A percentile compares a stretch with the other conserved stretches of the same genome.
These are phyloP conservation scores for Rotaria macrura DNA, from an alignment of 2,888 invertebrate species.

Conservation along the genomic window DNA sequence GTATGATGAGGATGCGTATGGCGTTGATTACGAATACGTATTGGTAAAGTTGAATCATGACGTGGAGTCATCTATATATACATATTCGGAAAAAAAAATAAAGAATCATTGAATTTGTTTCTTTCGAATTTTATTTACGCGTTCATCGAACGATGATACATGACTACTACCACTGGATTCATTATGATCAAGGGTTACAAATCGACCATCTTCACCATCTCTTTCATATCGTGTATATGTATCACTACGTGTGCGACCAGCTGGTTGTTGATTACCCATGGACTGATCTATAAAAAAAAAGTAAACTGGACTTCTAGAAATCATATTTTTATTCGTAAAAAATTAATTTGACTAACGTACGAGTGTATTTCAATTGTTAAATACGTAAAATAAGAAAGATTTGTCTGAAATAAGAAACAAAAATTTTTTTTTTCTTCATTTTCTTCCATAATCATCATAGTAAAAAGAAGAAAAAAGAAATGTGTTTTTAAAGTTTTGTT, in stretches of 20 bases:
- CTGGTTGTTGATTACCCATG: not conserved
- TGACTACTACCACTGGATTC: not conserved
- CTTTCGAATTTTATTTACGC: not conserved
- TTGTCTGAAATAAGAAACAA: not conserved
- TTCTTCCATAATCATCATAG: not conserved
- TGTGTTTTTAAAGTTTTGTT: not conserved
- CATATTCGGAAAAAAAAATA: not conserved
- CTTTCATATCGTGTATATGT: slow-evolving; percentile 8
- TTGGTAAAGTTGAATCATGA: slow-evolving; percentile 11
- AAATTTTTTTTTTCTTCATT: not conserved
- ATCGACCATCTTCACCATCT: slow-evolving; percentile 19
- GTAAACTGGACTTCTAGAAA: too few relatives aligned
- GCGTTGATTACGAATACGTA: slow-evolving; percentile 8
- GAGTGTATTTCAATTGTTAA: not conserved
- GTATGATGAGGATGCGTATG: not conserved
- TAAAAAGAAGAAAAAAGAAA: not conserved
- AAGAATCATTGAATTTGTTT: not conserved
- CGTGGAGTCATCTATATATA: not conserved
- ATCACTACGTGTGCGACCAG: not conserved
- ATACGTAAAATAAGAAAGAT: not conserved
- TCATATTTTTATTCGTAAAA: too few relatives aligned
- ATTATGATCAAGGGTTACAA: not conserved
- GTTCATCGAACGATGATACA: not conserved
- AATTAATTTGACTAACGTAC: not conserved
- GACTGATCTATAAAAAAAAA: not conserved